Conservation (phyloP, 2,113 vertebrate genomes). For the Arizona elegans region DNA sequence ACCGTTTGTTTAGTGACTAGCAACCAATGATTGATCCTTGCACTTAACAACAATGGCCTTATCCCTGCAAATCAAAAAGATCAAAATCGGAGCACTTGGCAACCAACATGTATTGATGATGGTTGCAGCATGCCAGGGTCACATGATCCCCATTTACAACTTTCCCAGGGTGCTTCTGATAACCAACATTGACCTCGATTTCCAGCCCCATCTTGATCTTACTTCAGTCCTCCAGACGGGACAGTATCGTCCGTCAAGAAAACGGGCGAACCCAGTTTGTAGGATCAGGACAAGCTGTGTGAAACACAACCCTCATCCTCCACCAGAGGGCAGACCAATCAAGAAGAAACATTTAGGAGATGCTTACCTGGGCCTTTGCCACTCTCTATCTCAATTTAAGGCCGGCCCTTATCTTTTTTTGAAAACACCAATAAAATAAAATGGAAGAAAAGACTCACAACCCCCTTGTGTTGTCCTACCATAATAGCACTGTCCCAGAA, state of each 20-base stretch:
- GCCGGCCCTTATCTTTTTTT: accelerated
- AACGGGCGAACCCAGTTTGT: neutral
- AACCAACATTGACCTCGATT: neutral
- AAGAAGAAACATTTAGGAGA: neutral
- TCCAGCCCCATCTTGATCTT: neutral
- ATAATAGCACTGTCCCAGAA: neutral
- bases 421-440: neutral
- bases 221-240: neutral
- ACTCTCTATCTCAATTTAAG: neutral
- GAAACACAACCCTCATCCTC: neutral
- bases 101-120: neutral
- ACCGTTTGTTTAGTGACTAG: neutral
- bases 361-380: neutral
- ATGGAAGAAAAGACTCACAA: neutral
- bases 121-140: neutral
- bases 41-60: neutral
- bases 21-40: neutral
- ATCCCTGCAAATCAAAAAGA: neutral
- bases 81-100: neutral
- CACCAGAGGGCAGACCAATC: neutral
- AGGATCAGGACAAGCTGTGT: neutral
- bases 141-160: neutral
- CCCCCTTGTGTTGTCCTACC: neutral
- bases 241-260: neutral
- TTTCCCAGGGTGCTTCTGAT: neutral